These are phyloP conservation scores for Lycopodina hypogea DNA, from an alignment of 37 sponge, comb jelly and placozoan species.

Conservation along the genomic window DNA sequence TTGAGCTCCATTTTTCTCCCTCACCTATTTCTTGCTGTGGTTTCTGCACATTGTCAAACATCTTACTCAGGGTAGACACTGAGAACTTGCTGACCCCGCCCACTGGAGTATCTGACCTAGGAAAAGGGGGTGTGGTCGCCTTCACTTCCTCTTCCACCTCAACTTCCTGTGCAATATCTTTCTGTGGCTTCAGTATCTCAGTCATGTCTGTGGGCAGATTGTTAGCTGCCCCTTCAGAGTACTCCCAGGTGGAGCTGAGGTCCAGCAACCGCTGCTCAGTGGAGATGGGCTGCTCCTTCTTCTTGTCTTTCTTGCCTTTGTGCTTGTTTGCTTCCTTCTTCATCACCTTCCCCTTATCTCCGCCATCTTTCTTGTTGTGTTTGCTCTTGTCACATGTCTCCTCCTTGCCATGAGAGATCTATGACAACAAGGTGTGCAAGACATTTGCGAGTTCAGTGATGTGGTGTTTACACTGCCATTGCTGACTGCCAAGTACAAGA, in stretches of 20 bases:
- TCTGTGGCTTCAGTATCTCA: slow-evolving; percentile 20
- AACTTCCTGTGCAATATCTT: neutral
- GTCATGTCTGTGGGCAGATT: slow-evolving; percentile 10
- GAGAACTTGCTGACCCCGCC: neutral
- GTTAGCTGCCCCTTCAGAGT: neutral
- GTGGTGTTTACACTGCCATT: no score
- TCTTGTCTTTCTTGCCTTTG: slow-evolving; percentile 5
- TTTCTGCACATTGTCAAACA: slow-evolving; percentile 1
- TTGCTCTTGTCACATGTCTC: neutral
- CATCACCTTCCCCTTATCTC: neutral
- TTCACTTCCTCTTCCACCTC: neutral
- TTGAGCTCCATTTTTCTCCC: no score
- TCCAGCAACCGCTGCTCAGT: slow-evolving; percentile 14
- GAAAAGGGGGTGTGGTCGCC: neutral
- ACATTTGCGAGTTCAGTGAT: no score
- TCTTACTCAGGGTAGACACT: neutral
- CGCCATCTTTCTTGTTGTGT: neutral
- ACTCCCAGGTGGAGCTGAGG: slow-evolving; percentile 34
- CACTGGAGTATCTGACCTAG: neutral
- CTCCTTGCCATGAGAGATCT: neutral
- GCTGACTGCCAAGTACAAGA: no score
- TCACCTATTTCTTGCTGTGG: neutral
- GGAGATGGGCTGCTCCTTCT: neutral
- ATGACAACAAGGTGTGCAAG: neutral
- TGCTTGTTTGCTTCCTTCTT: neutral